Evolutionary conservation across 92 coral and sea anemone genomes (phyloP), one percentile per base, ranked within the genome.

Genomic region (Phenganax marumi): DNA sequence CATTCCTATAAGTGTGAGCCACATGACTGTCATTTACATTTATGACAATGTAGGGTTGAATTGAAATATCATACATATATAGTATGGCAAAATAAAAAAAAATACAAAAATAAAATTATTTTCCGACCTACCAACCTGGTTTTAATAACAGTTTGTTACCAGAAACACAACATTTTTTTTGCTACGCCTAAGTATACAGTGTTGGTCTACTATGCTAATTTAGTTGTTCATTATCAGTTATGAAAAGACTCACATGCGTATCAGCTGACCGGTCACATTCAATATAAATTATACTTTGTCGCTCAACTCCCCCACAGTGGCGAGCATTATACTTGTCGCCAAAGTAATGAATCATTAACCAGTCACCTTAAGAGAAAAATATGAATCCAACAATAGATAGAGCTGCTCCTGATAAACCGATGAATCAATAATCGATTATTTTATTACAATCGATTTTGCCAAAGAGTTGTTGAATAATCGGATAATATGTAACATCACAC

Each of bases 331-430:
- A 92, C 3, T 14, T 16, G 0, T 80, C 68, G 6, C 97, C 97
- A 66, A 80, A 64, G 56, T 90, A 92, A 13, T 87, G 81, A 18
- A 92, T 68, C 90, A 92, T 84, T 16, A 92, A 18, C 97, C 97
- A 92, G 64, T 92, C 89, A 76, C 84, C 97, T 92, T 62, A 25
- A 80, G 60, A 73, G 4, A 48, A 43, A 46, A n/a, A 46, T 60
- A 52, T 21, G 1, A 21, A 25, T 2, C 48, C 10, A 7, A 0
- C 6, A 12, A 8, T 54, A 10, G 10, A 54, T 10, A 54, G 11
- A 54, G 73, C 10, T 33, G 60, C 12, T 47, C 52, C 25, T 10
- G n/a, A 10, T 10, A 54, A n/a, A n/a, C n/a, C n/a, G n/a, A n/a
- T n/a, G n/a, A n/a, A 10, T 54, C 60, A 54, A n/a, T 54, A 54